Evolutionary conservation across 2,113 vertebrate genomes (phyloP).

Genomic region (Myotis brandtii): DNA sequence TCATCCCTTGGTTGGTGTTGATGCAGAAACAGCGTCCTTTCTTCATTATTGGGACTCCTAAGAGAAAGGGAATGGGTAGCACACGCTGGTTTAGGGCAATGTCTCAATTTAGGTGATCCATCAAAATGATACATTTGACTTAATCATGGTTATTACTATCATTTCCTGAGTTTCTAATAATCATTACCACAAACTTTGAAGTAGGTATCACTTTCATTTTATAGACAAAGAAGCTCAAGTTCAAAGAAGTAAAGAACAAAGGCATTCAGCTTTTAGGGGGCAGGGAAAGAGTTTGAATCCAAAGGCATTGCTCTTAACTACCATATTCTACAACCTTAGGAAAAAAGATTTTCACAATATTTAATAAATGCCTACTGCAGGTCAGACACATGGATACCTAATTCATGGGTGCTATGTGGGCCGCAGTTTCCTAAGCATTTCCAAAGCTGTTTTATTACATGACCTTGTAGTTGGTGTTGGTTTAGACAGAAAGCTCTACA

Average conservation of each 20-base stretch:
- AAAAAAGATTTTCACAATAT: not conserved
- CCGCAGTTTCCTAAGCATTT: not conserved
- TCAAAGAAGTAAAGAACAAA: slow-evolving; percentile 36
- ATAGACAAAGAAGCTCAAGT: slow-evolving; percentile 16
- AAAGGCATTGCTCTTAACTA: slow-evolving; percentile 29
- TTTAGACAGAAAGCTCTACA: not conserved
- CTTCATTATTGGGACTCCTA: slow-evolving; percentile 34
- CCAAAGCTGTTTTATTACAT: not conserved
- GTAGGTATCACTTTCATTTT: not conserved
- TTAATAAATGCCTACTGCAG: slow-evolving; percentile 12
- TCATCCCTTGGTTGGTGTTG: accelerated
- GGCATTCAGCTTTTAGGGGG: not conserved
- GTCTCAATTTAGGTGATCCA: not conserved
- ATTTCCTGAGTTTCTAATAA: not conserved
- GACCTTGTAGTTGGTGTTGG: not conserved
- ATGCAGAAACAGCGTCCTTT: slow-evolving; percentile 69
- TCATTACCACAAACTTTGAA: slow-evolving; percentile 4
- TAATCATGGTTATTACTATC: not conserved
- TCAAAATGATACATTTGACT: slow-evolving; percentile 11
- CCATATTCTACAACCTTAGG: not conserved
- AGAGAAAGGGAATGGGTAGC: not conserved
- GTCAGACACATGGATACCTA: not conserved
- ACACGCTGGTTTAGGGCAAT: not conserved
- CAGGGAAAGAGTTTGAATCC: not conserved
- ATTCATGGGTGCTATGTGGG: not conserved